Conservation (phyloP, 2,113 vertebrate genomes). For the Peromyscus maniculatus region DNA sequence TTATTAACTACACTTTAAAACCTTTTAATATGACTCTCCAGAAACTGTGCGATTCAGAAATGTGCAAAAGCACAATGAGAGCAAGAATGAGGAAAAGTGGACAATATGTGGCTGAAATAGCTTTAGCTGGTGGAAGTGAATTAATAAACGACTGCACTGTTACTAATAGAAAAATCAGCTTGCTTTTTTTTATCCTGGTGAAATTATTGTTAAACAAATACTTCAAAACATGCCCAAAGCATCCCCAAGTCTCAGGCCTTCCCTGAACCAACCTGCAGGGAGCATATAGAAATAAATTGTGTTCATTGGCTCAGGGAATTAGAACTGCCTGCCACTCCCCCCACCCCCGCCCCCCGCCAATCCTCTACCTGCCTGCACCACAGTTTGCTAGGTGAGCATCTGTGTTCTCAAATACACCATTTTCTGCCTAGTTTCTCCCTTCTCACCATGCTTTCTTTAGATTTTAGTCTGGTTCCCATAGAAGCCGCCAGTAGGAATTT, state of each 20-base stretch:
- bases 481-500: conserved; percentile 50
- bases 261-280: background rate
- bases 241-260: background rate
- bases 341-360: too few species aligned
- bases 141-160: conserved; percentile 40
- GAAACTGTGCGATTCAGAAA: conserved; percentile 52
- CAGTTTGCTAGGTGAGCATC: background rate
- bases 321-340: background rate
- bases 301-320: conserved; percentile 7
- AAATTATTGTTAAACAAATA: conserved; percentile 53
- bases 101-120: conserved; percentile 19
- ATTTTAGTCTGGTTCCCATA: conserved; percentile 33
- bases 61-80: conserved; percentile 29
- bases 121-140: background rate
- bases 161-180: conserved; percentile 51
- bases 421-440: conserved; percentile 38
- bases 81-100: conserved; percentile 25
- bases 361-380: background rate
- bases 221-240: conserved; percentile 33
- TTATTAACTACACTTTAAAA: conserved; percentile 59
- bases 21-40: conserved; percentile 38
- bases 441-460: conserved; percentile 53
- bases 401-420: conserved; percentile 41
- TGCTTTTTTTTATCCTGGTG: background rate
- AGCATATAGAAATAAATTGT: conserved; percentile 6